A percentile compares a stretch with the other conserved stretches of the same genome.
phyloP scores from a whole-genome alignment of 2,888 invertebrate species.

The Sesamia inferens region DNA sequence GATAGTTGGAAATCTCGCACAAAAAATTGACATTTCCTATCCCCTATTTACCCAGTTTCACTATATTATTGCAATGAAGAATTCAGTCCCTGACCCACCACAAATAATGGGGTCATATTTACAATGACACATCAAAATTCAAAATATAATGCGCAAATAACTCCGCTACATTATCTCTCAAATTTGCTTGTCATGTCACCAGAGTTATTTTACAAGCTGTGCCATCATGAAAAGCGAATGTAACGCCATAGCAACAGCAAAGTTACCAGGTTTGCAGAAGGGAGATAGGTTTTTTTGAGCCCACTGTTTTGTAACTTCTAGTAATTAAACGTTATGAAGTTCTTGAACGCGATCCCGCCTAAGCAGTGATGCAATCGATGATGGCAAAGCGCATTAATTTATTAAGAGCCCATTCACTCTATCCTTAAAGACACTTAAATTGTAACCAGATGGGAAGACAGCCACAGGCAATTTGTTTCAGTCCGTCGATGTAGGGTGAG shows the following conservation, averaged over 20 bases:
- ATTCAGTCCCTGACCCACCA: conserved; percentile 12
- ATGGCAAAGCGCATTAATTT: no score
- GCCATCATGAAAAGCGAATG: not conserved
- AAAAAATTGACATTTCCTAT: not conserved
- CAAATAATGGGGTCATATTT: not conserved
- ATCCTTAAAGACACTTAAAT: no score
- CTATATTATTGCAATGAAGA: not conserved
- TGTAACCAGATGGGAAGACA: no score
- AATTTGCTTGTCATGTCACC: conserved; percentile 25
- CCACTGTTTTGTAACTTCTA: no score
- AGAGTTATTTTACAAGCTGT: conserved; percentile 12
- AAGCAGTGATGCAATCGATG: no score
- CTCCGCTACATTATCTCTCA: conserved; percentile 21
- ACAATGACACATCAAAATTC: conserved; percentile 32
- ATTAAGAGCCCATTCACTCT: no score
- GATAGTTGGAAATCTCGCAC: not conserved
- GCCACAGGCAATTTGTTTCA: no score
- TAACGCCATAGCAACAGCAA: conserved; percentile 5
- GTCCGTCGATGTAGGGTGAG: no score
- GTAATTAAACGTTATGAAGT: no score
- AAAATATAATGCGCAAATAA: conserved; percentile 29
- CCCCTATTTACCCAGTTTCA: not conserved
- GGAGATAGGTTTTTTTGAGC: no score
- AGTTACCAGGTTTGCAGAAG: not conserved
- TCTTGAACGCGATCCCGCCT: no score